Conservation (phyloP, 2,888 invertebrate genomes). For the Tipula confusa region DNA sequence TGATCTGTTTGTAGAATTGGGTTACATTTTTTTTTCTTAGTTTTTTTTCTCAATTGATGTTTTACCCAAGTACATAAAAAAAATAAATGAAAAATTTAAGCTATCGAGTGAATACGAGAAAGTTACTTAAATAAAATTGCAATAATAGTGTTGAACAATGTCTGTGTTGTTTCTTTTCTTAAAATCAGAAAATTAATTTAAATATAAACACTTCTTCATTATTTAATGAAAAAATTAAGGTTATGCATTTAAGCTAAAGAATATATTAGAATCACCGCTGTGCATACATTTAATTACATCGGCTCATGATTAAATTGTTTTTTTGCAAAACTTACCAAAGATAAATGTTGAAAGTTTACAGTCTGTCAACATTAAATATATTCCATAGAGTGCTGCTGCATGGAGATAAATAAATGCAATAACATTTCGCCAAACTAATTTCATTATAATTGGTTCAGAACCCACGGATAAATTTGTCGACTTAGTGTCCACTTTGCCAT, state of each 20-base stretch:
- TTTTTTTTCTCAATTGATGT: background rate
- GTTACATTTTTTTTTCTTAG: background rate
- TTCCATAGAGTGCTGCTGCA: conserved; percentile 57
- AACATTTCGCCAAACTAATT: conserved; percentile 77
- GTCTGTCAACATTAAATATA: conserved; percentile 44
- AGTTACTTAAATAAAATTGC: background rate
- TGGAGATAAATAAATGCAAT: conserved; percentile 69
- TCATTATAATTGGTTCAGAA: too few relatives aligned
- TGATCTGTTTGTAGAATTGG: too few relatives aligned
- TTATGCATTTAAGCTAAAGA: background rate
- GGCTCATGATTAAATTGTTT: background rate
- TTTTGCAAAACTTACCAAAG: background rate
- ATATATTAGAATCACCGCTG: background rate
- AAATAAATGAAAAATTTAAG: background rate
- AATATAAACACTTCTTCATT: background rate
- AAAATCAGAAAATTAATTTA: background rate
- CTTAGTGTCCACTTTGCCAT: background rate
- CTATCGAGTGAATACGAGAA: background rate
- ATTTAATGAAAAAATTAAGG: background rate
- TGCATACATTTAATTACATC: background rate
- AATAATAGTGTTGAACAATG: background rate
- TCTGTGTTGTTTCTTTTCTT: background rate
- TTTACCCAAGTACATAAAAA: background rate
- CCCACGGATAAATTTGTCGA: too few relatives aligned
- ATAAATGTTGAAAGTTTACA: background rate